Evolutionary conservation across 2,797 vertebrate species (phyloP), one percentile per base, ranked within the genome.

Genomic region (Linurgus olivaceus): DNA sequence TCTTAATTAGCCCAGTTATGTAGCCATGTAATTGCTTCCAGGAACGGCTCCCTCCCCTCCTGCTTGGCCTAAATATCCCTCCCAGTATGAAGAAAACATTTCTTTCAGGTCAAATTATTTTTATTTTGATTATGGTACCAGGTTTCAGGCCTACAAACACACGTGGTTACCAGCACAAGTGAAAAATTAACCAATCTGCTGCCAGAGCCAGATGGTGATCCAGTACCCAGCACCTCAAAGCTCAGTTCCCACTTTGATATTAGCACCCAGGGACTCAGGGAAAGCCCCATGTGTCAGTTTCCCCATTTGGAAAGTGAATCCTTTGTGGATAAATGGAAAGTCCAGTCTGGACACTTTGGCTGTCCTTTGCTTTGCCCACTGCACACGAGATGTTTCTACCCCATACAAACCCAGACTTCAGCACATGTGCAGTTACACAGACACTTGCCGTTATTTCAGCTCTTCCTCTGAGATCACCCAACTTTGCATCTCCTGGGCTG

Each of bases 21-120:
- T 73, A 66, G 77, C 84, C 86, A 63, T 74, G 84, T 96, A 96
- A 94, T 93, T 96, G 95, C 93, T 96, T 96, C 94, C 95, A 96
- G 94, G 89, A 93, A 59, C 0, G 0, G 81, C 71, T 86, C 91
- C 45, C 44, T 87, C 45, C 86, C 59, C 83, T 93, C 88, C 91
- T 90, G 86, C 91, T 51, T 85, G 94, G 91, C 91, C 86, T 73
- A 81, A 92, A 94, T 91, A 87, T 40, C 81, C 80, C 67, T 92
- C 67, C 48, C 15, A 42, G 59, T 91, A 93, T 59, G 89, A 95
- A 92, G 81, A 74, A 95, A 96, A 93, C 74, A 79, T 76, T 93
- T 90, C 57, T 94, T 95, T 89, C 77, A 79, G 74, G 84, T 91
- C 93, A 87, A 73, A 93, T 95, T 84, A 52, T 88, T 95, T 88